A percentile compares a stretch with the other conserved stretches of the same genome.
Evolutionary conservation across 2,797 vertebrate species (phyloP).

Genomic region (Melopsittacus undulatus): DNA sequence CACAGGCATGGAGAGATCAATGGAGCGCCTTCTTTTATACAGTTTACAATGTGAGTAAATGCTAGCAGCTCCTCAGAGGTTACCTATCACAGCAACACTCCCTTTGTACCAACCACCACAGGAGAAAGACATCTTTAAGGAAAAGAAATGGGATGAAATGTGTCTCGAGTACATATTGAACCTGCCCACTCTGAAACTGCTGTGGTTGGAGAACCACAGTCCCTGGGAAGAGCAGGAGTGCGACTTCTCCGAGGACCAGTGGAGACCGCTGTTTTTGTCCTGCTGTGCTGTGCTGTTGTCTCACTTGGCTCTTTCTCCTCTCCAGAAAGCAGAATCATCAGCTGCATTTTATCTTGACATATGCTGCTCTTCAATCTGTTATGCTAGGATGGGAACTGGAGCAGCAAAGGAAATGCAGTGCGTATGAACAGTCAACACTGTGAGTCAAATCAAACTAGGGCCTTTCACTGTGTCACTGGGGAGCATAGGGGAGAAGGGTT

Average conservation of each 20-base stretch:
- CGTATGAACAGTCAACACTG: accelerated
- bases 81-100: background rate
- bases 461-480: accelerated
- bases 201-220: background rate
- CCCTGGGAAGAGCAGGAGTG: background rate
- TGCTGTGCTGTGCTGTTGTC: accelerated
- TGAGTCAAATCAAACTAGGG: accelerated
- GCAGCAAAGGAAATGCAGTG: background rate
- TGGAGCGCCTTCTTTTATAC: background rate
- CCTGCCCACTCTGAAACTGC: background rate
- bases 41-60: background rate
- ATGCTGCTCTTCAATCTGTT: slow-evolving; percentile 26
- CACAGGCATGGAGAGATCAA: background rate
- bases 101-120: background rate
- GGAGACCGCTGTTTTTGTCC: background rate
- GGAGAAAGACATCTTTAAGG: background rate
- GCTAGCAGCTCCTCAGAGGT: background rate
- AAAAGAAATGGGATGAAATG: background rate
- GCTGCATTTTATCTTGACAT: background rate
- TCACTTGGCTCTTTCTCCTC: background rate
- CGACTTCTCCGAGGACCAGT: background rate
- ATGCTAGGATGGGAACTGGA: background rate
- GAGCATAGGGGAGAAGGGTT: background rate
- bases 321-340: background rate
- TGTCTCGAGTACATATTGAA: background rate